Percentiles rank a stretch among this genome's conserved stretches.
These are phyloP conservation scores for Hippoglossus hippoglossus DNA, from an alignment of 2,797 vertebrate genomes.

Conservation along the genomic window DNA sequence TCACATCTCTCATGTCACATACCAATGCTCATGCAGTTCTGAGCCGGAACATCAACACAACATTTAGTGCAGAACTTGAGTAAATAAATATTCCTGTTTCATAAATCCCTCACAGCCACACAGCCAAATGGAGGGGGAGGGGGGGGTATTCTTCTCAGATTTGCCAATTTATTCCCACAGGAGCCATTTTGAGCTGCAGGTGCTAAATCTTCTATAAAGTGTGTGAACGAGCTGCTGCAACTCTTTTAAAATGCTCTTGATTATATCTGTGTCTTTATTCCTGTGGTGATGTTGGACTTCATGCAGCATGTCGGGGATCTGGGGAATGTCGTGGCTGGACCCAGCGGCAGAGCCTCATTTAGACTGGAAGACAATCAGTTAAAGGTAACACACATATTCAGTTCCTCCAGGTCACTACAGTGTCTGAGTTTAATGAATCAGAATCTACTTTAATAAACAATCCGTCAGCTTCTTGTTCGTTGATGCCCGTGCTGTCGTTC, in stretches of 20 bases:
- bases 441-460: background rate
- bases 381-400: conserved; percentile 81
- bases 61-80: background rate
- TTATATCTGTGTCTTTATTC: background rate
- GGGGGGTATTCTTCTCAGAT: background rate
- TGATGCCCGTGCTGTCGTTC: rapidly evolving
- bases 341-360: conserved; percentile 87
- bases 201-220: conserved; percentile 6
- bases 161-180: conserved; percentile 4
- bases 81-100: background rate
- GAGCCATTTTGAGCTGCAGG: conserved; percentile 10
- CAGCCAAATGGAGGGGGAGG: background rate
- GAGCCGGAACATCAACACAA: background rate
- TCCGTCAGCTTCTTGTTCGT: background rate
- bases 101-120: conserved; percentile 15
- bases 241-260: too few species aligned
- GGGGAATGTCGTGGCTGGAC: conserved; percentile 87
- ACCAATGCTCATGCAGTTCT: too few species aligned
- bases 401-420: too few species aligned
- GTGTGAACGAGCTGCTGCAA: too few species aligned
- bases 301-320: conserved; percentile 92
- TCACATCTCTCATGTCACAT: too few species aligned
- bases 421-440: background rate
- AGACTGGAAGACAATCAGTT: conserved; percentile 87
- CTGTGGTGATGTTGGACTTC: background rate